phyloP scores from a whole-genome alignment of 2,888 invertebrate species.

The Amiota minor region DNA sequence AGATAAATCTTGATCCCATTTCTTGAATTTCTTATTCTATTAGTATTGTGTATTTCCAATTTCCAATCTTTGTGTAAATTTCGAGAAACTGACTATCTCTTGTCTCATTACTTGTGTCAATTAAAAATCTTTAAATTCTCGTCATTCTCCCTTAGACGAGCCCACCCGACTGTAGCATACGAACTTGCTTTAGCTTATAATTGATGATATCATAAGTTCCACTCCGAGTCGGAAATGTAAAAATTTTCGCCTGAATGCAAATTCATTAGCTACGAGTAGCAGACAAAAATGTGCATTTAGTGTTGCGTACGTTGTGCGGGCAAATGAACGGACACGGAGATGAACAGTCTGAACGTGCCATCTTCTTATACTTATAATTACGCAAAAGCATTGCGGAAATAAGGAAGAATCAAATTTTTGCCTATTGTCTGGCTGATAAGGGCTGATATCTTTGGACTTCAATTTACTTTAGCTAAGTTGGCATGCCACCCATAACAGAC shows the following conservation, averaged over 20 bases:
- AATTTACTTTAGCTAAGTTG: slow-evolving; percentile 5
- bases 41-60: no score
- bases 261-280: slow-evolving; percentile 22
- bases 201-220: slow-evolving; percentile 43
- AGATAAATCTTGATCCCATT: no score
- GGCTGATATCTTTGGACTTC: neutral
- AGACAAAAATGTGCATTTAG: no score
- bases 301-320: neutral
- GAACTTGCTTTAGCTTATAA: slow-evolving; percentile 34
- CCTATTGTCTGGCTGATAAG: neutral
- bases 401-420: neutral
- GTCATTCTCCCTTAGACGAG: no score
- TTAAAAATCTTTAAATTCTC: no score
- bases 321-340: neutral
- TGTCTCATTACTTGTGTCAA: no score
- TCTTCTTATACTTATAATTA: no score
- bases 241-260: slow-evolving; percentile 17
- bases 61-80: no score
- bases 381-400: neutral
- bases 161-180: no score
- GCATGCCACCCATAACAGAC: slow-evolving; percentile 43
- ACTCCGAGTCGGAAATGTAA: slow-evolving; percentile 3
- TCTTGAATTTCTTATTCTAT: no score
- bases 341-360: neutral
- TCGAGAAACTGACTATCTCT: no score